A percentile compares a stretch with the other conserved stretches of the same genome.
phyloP scores from a whole-genome alignment of 2,888 invertebrate genomes.

The Lysandra coridon region DNA sequence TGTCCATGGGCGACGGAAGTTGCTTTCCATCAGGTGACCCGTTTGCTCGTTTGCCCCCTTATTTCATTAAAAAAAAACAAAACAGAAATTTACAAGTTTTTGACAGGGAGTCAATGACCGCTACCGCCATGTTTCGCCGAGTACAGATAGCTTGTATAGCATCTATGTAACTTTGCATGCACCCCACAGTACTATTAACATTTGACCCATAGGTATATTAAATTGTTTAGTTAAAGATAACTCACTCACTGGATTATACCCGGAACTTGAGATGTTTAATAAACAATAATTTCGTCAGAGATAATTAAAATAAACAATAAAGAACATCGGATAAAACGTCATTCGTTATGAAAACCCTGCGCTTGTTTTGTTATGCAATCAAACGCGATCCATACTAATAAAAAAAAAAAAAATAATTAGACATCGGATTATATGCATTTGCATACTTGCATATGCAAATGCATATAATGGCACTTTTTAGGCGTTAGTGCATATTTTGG shows the following conservation, averaged over 20 bases:
- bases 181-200: not conserved
- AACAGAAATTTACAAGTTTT: no score
- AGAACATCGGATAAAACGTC: constrained; percentile 15
- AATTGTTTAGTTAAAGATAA: constrained; percentile 24
- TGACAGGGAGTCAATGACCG: no score
- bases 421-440: no score
- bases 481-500: no score
- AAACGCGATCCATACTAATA: not conserved
- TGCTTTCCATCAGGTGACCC: no score
- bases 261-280: constrained; percentile 27
- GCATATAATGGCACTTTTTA: no score
- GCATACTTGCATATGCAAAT: no score
- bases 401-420: no score
- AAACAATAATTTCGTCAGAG: constrained; percentile 31
- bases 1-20: no score
- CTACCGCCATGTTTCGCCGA: no score
- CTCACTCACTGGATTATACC: not conserved
- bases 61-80: no score
- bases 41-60: no score
- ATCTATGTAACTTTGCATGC: not conserved
- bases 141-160: not conserved
- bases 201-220: constrained; percentile 8
- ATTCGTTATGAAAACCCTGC: not conserved
- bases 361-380: not conserved
- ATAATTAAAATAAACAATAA: not conserved